A percentile compares a stretch with the other conserved stretches of the same genome.
Conservation (phyloP, 2,113 vertebrate species). For the Nyctereutes procyonoides region DNA sequence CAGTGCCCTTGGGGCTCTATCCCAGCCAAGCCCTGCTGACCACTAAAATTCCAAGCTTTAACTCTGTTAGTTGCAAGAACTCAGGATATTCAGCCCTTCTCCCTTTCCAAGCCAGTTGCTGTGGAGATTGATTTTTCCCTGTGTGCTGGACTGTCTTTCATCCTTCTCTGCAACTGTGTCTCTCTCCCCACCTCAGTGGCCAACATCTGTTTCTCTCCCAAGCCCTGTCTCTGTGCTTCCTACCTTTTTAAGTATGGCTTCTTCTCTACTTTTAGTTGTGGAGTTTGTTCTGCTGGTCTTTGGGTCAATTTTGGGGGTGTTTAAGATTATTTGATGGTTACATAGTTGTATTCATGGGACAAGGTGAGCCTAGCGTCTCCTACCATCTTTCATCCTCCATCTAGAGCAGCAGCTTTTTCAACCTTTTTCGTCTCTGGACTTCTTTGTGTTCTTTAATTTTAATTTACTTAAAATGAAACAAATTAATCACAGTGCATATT, state of each 20-base stretch:
- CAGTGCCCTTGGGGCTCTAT: not conserved
- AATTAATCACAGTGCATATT: not conserved
- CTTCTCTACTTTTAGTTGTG: not conserved
- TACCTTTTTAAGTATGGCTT: not conserved
- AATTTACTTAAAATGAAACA: constrained; percentile 36
- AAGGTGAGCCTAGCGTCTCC: not conserved
- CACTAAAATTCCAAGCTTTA: not conserved
- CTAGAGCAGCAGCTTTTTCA: not conserved
- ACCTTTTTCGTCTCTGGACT: not conserved
- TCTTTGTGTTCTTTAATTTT: constrained; percentile 9
- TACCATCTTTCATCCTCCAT: not conserved
- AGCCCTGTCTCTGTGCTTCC: not conserved
- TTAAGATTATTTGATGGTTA: not conserved
- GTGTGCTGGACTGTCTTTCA: not conserved
- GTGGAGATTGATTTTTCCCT: not conserved
- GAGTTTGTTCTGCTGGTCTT: not conserved
- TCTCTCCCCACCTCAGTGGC: not conserved
- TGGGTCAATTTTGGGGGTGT: not conserved
- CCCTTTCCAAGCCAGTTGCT: not conserved
- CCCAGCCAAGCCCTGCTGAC: not conserved
- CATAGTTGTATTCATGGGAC: not conserved
- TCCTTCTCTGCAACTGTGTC: not conserved
- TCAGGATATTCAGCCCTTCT: not conserved
- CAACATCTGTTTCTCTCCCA: not conserved
- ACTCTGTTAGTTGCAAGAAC: not conserved